A percentile compares a stretch with the other conserved stretches of the same genome.
Evolutionary conservation across 1,140 invertebrate genomes (phyloP).

Genomic region (Schmidtea mediterranea): DNA sequence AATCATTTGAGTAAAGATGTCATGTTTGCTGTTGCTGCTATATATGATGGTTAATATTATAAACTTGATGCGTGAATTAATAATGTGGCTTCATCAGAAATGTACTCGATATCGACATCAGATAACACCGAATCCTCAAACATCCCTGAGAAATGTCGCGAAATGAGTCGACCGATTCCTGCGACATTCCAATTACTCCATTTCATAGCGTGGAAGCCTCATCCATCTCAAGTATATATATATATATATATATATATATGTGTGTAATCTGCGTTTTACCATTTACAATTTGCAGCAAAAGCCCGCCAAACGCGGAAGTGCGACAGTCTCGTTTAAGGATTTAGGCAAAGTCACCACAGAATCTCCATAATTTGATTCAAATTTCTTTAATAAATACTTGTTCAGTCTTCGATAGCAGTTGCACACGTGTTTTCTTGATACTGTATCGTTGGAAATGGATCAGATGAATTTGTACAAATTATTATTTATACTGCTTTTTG

Average conservation of each 20-base stretch:
- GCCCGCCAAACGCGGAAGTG: neutral
- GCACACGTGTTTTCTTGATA: too few species aligned
- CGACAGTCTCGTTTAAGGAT: neutral
- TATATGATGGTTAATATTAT: neutral
- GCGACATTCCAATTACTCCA: conserved; percentile 3
- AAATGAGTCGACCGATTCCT: neutral
- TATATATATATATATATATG: too few species aligned
- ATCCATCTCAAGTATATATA: conserved; percentile 1
- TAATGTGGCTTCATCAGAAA: too few species aligned
- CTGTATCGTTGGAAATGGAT: too few species aligned
- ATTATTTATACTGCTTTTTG: too few species aligned
- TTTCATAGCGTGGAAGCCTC: conserved; percentile 5
- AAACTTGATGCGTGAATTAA: too few species aligned
- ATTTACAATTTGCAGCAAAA: neutral
- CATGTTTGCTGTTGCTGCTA: neutral
- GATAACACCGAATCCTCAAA: neutral
- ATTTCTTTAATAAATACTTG: too few species aligned
- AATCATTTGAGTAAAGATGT: conserved; percentile 1
- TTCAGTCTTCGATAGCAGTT: too few species aligned
- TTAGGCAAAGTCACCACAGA: too few species aligned
- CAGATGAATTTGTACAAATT: too few species aligned
- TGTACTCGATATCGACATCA: neutral
- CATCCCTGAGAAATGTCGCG: neutral
- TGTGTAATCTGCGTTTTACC: too few species aligned
- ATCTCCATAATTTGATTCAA: too few species aligned